Conservation (phyloP, 2,888 invertebrate genomes). For the Drepana falcataria region DNA sequence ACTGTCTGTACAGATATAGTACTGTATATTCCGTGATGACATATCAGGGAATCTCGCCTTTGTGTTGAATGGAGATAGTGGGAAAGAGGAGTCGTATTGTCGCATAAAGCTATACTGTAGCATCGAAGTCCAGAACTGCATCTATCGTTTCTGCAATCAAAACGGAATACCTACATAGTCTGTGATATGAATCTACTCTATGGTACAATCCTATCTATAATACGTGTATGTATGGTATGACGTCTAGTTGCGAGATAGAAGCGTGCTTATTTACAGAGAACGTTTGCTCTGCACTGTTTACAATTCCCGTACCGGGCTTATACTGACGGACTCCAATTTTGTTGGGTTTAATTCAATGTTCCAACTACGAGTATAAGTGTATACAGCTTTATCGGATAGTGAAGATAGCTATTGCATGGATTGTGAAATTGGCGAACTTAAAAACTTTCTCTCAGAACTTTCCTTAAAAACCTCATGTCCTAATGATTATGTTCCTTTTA, state of each 20-base stretch:
- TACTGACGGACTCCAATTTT: not conserved
- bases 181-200: not conserved
- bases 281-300: constrained; percentile 57
- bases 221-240: constrained; percentile 8
- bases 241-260: constrained; percentile 32
- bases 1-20: not conserved
- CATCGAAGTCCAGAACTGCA: no score
- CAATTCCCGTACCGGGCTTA: constrained; percentile 19
- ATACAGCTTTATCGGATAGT: not conserved
- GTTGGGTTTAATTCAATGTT: not conserved
- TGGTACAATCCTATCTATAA: not conserved
- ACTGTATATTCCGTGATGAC: not conserved
- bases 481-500: no score
- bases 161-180: no score
- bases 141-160: no score
- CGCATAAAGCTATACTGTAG: no score
- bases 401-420: no score
- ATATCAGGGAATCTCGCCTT: not conserved
- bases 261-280: constrained; percentile 54
- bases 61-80: no score
- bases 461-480: no score
- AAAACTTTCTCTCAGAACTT: no score
- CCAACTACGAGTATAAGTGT: not conserved
- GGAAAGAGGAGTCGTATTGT: no score
- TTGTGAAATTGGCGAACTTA: no score